Conservation (phyloP, 2,797 vertebrate genomes). For the Liasis olivaceus region DNA sequence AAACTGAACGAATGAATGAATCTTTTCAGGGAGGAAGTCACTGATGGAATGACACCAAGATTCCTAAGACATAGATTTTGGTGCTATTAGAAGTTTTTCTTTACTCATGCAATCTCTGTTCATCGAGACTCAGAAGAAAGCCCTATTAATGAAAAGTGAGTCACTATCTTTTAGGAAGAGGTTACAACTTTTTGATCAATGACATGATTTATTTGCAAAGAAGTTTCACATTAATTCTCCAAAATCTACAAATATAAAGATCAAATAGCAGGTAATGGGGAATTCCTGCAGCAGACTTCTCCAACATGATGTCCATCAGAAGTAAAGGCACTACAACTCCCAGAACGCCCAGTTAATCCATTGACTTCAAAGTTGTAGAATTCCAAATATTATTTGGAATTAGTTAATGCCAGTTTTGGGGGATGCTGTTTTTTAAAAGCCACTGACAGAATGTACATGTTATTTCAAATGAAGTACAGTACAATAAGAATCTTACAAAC, state of each 20-base stretch:
- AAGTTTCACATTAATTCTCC: neutral
- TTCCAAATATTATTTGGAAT: neutral
- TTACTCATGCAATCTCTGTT: neutral
- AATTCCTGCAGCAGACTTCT: neutral
- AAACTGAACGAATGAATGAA: neutral
- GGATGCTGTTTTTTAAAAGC: neutral
- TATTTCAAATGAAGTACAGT: neutral
- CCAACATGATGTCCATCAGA: neutral
- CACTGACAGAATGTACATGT: neutral
- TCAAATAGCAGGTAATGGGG: neutral
- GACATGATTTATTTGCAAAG: neutral
- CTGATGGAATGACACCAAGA: neutral
- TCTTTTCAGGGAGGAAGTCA: neutral
- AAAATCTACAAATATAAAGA: neutral
- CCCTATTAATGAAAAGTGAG: neutral
- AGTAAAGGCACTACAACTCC: neutral
- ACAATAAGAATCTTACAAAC: neutral
- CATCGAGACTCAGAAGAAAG: neutral
- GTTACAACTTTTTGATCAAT: neutral
- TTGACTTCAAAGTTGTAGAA: neutral
- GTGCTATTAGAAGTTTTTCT: neutral
- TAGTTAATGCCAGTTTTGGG: neutral
- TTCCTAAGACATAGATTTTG: neutral
- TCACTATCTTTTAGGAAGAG: neutral
- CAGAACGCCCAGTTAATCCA: neutral